Conservation (phyloP, 1,140 invertebrate genomes). For the Zaprionus ornatus region DNA sequence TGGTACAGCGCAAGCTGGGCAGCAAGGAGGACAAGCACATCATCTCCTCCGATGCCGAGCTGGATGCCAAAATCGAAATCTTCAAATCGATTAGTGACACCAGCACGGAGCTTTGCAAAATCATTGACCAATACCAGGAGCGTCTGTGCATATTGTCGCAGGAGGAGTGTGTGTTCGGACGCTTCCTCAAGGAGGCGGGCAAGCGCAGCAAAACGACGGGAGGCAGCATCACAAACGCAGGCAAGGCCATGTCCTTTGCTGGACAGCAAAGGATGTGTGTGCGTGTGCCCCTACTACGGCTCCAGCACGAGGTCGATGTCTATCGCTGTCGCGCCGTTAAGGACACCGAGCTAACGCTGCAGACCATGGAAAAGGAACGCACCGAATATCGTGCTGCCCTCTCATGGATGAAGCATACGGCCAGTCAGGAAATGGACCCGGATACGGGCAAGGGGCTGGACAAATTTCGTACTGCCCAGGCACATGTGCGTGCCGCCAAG, state of each 20-base stretch:
- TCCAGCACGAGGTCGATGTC: conserved; percentile 98
- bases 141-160: conserved; percentile 96
- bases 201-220: conserved; percentile 93
- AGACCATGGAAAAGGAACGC: conserved; percentile 94
- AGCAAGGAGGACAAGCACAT: conserved; percentile 99
- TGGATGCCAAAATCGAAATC: conserved; percentile 98
- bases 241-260: conserved; percentile 97
- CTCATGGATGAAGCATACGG: conserved; percentile 98
- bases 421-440: conserved; percentile 97
- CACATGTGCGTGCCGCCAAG: conserved; percentile 91
- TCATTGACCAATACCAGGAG: conserved; percentile 98
- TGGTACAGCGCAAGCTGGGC: conserved; percentile 96
- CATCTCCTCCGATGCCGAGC: conserved; percentile 96
- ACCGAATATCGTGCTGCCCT: conserved; percentile 98
- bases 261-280: conserved; percentile 96
- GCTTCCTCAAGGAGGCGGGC: conserved; percentile 97
- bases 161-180: conserved; percentile 97
- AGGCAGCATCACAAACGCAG: conserved; percentile 96
- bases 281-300: conserved; percentile 92
- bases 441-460: conserved; percentile 98
- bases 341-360: conserved; percentile 93
- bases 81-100: conserved; percentile 98
- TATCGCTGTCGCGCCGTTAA: conserved; percentile 96
- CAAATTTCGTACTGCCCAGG: conserved; percentile 96
- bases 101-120: conserved; percentile 93